Percentiles rank a stretch among this genome's conserved stretches.
Evolutionary conservation across 2,797 vertebrate genomes (phyloP).

Genomic region (Chiroxiphia lanceolata): DNA sequence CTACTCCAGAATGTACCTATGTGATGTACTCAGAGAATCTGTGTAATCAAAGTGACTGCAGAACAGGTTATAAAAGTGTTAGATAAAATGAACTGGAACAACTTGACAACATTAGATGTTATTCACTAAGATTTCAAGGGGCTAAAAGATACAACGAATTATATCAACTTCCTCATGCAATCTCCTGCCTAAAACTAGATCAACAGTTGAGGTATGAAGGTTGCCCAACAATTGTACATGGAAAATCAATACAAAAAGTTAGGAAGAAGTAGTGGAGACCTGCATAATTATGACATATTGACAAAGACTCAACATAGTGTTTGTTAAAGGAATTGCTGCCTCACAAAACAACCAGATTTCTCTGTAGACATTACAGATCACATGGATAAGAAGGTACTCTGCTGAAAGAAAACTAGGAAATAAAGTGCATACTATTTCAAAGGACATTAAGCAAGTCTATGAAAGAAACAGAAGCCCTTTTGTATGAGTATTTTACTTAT

Average conservation of each 20-base stretch:
- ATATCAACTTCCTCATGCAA: background rate
- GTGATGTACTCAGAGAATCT: fast-evolving
- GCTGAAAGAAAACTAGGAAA: background rate
- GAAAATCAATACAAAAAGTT: background rate
- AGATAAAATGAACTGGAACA: background rate
- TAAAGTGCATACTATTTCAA: background rate
- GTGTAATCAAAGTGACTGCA: background rate
- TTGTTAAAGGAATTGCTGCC: background rate
- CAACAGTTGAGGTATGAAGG: background rate
- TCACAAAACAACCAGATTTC: background rate
- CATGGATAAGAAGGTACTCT: background rate
- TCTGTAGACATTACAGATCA: background rate
- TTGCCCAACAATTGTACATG: background rate
- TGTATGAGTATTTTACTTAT: background rate
- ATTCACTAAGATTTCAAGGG: background rate
- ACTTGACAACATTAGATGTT: background rate
- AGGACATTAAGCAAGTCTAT: background rate
- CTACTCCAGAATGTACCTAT: background rate
- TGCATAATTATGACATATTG: background rate
- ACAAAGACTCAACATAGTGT: background rate
- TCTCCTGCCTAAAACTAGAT: background rate
- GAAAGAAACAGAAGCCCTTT: background rate
- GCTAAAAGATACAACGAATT: background rate
- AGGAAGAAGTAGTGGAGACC: background rate
- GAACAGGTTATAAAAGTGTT: background rate